Percentiles rank a stretch among this genome's conserved stretches.
phyloP scores from a whole-genome alignment of 2,888 invertebrate species.

The Lepetodrilus schrolli region DNA sequence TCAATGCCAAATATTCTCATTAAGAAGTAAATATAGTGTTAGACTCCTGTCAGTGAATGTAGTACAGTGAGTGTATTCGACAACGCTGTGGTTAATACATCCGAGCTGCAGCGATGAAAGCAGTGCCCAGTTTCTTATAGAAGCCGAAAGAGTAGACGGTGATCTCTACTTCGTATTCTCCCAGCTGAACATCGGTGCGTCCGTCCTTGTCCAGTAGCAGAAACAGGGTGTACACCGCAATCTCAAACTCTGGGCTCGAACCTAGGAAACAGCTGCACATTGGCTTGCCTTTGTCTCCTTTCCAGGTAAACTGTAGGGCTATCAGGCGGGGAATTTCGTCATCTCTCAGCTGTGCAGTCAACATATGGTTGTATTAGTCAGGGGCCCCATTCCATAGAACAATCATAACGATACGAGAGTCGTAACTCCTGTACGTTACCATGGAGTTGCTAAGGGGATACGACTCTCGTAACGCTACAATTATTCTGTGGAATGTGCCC shows the following conservation, averaged over 20 bases:
- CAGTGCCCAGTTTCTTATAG: conserved; percentile 62
- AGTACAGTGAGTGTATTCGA: not conserved
- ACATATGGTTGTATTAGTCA: too few relatives aligned
- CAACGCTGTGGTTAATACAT: conserved; percentile 36
- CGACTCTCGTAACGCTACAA: too few relatives aligned
- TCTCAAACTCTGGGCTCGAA: conserved; percentile 75
- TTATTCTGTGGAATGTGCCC: too few relatives aligned
- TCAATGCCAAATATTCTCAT: too few relatives aligned
- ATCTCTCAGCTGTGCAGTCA: conserved; percentile 63
- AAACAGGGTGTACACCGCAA: conserved; percentile 72
- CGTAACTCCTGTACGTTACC: too few relatives aligned
- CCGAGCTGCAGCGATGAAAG: conserved; percentile 63
- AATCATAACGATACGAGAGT: too few relatives aligned
- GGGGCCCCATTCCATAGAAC: too few relatives aligned
- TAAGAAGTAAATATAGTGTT: too few relatives aligned
- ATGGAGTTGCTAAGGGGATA: too few relatives aligned
- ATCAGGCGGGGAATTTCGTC: conserved; percentile 70
- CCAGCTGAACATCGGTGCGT: conserved; percentile 59
- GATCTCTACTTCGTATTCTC: conserved; percentile 71
- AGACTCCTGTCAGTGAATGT: too few relatives aligned
- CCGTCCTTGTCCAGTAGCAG: conserved; percentile 59
- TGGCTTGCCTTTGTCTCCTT: conserved; percentile 67
- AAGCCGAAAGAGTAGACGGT: conserved; percentile 61
- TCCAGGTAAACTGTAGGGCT: conserved; percentile 73
- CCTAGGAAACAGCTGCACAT: conserved; percentile 73